Percentiles rank a stretch among this genome's conserved stretches.
Conservation (phyloP, 2,888 invertebrate species). For the Eutolmus rufibarbis region DNA sequence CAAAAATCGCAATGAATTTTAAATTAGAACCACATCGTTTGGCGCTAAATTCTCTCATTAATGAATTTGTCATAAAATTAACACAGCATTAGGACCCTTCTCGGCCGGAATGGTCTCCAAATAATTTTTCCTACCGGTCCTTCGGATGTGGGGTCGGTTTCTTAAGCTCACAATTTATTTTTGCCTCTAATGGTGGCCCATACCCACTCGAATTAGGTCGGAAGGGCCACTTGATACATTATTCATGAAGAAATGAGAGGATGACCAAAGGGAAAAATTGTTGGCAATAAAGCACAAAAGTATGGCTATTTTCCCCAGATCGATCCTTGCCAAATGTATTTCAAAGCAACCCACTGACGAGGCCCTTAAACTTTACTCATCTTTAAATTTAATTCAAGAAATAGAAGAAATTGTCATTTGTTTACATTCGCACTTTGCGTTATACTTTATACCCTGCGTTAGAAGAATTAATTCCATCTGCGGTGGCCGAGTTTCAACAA, state of each 20-base stretch:
- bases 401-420: not conserved
- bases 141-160: not conserved
- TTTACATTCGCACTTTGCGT: not conserved
- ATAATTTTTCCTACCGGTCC: not conserved
- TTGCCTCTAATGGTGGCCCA: not conserved
- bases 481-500: not conserved
- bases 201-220: not conserved
- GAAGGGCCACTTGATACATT: not conserved
- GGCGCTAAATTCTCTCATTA: not conserved
- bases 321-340: not conserved
- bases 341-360: not conserved
- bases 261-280: not conserved
- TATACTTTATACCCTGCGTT: not conserved
- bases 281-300: not conserved
- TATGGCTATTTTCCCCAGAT: not conserved
- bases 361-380: not conserved
- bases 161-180: not conserved
- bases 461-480: not conserved
- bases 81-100: not conserved
- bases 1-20: not conserved
- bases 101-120: not conserved
- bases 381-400: not conserved
- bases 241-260: not conserved
- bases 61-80: not conserved
- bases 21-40: not conserved